A percentile compares a stretch with the other conserved stretches of the same genome.
Evolutionary conservation across 1,140 invertebrate genomes (phyloP).

Genomic region (Holotrichia oblita): DNA sequence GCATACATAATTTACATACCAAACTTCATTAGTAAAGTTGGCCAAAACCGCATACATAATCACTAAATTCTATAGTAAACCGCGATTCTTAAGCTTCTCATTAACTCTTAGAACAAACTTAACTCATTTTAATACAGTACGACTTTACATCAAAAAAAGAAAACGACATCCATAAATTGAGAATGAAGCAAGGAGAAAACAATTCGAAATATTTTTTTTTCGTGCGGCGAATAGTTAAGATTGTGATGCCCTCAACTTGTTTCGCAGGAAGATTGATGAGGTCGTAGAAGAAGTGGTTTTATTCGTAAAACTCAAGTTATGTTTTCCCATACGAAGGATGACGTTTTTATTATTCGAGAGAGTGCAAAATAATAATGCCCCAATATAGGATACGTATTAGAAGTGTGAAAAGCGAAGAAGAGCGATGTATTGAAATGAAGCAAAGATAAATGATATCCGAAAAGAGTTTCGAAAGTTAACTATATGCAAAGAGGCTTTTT

Average conservation of each 20-base stretch:
- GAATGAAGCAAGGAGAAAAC: neutral
- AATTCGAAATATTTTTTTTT: neutral
- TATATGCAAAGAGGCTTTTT: neutral
- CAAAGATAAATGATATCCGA: neutral
- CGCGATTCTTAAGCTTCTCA: neutral
- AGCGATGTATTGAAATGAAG: neutral
- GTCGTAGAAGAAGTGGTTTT: neutral
- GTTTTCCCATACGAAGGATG: neutral
- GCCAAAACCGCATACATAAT: neutral
- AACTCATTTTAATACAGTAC: neutral
- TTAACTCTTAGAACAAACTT: neutral
- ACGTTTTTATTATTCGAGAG: neutral
- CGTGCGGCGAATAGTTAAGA: neutral
- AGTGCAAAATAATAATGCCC: neutral
- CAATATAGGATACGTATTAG: too few species aligned
- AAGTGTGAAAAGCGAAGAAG: constrained; percentile 6
- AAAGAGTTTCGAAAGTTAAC: neutral
- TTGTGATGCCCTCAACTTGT: neutral
- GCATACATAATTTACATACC: neutral
- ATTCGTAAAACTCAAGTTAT: constrained; percentile 1
- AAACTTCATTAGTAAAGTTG: neutral
- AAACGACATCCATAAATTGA: neutral
- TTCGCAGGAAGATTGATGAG: constrained; percentile 13
- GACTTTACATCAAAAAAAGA: neutral
- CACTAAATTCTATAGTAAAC: neutral